Base-by-base conservation (phyloP, 1,140 invertebrate genomes). In the Orius laevigatus region DNA sequence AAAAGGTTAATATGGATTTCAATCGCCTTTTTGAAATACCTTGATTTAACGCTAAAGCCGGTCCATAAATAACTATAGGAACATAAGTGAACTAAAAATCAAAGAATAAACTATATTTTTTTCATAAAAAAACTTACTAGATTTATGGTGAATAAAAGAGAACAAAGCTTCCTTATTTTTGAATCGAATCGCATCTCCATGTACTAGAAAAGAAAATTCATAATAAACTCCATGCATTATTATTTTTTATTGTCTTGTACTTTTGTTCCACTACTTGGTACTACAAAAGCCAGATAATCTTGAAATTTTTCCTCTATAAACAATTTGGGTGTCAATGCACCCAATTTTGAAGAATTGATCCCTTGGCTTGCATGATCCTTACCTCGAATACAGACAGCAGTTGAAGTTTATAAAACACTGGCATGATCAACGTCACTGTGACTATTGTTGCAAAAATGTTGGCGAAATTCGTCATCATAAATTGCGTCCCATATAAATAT, bases 331-430 rank as follows among this genome's bases (percentile, higher is more conserved):
- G n/a, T n/a, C n/a, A n/a, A n/a, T n/a, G n/a, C n/a, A n/a, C n/a
- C n/a, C n/a, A n/a, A n/a, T n/a, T n/a, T n/a, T n/a, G n/a, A n/a
- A n/a, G n/a, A n/a, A n/a, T n/a, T n/a, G n/a, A n/a, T n/a, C n/a
- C n/a, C n/a, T n/a, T n/a, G n/a, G n/a, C n/a, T n/a, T n/a, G n/a
- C n/a, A n/a, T n/a, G n/a, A 20, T 16, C 10, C 15, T 16, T 67
- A 88, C 84, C 76, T 90, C 82, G 66, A 88, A 90, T 2, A 79
- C 81, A 6, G 84, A 84, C 39, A 80, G 81, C 3, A 91, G 70
- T 59, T 78, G 68, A 0, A 93, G 64, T 9, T 73, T 73, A 53
- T 76, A 79, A 61, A 89, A 92, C 2, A 93, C 78, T 1, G 89
- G 88, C 31, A 92, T 66, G 60, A 88, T 92, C 4, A 86, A 70